Conservation (phyloP, 1,140 invertebrate species). For the Anadara kagoshimensis region DNA sequence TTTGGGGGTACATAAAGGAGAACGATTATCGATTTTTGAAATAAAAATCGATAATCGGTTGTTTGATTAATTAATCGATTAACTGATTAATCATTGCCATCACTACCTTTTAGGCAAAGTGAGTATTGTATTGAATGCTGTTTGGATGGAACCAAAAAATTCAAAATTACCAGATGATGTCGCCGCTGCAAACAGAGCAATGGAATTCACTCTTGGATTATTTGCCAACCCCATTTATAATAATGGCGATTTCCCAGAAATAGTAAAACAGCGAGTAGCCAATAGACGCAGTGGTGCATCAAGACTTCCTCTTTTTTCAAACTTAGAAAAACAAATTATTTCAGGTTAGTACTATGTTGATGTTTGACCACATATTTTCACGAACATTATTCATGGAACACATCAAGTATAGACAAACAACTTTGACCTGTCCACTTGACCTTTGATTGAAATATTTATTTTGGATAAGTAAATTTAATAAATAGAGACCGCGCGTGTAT, state of each 20-base stretch:
- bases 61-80: too few relatives aligned
- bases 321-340: background rate
- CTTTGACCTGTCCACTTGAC: too few relatives aligned
- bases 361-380: too few relatives aligned
- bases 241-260: constrained; percentile 68
- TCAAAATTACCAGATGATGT: constrained; percentile 42
- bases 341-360: background rate
- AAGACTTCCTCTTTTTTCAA: constrained; percentile 8
- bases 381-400: too few relatives aligned
- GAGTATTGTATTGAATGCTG: constrained; percentile 46
- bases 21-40: too few relatives aligned
- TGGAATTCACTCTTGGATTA: constrained; percentile 65
- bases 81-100: too few relatives aligned
- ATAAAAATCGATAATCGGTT: too few relatives aligned
- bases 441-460: too few relatives aligned
- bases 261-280: constrained; percentile 49
- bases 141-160: constrained; percentile 56
- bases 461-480: too few relatives aligned
- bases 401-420: too few relatives aligned
- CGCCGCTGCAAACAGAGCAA: constrained; percentile 47
- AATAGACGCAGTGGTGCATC: constrained; percentile 11
- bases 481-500: too few relatives aligned
- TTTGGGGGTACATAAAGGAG: too few relatives aligned
- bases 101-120: constrained; percentile 18
- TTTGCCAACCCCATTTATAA: constrained; percentile 65